Percentiles rank a stretch among this genome's conserved stretches.
Conservation (phyloP, 1,140 invertebrate species). For the Anadara kagoshimensis region DNA sequence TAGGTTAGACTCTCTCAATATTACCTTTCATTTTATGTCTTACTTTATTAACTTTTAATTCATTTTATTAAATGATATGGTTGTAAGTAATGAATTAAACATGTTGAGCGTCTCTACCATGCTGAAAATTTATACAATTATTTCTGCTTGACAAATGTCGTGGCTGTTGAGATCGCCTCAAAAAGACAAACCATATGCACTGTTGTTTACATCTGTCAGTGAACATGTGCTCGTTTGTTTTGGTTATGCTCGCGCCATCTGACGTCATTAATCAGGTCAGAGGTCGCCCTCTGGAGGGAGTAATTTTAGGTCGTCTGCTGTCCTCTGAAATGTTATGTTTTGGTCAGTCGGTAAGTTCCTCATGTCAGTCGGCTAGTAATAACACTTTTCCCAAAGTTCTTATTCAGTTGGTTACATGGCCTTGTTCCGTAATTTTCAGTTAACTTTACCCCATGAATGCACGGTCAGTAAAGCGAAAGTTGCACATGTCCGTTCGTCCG, state of each 20-base stretch:
- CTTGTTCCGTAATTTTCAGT: too few relatives aligned
- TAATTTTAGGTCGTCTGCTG: slow-evolving; percentile 48
- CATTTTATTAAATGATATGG: not conserved
- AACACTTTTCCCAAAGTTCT: too few relatives aligned
- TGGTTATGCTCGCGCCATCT: slow-evolving; percentile 45
- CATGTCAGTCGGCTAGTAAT: too few relatives aligned
- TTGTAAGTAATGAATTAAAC: slow-evolving; percentile 1
- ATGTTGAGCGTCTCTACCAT: slow-evolving; percentile 13
- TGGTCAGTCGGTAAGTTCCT: too few relatives aligned
- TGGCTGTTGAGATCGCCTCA: not conserved
- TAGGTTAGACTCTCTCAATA: too few relatives aligned
- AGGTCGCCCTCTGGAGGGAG: slow-evolving; percentile 38
- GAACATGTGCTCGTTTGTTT: slow-evolving; percentile 34
- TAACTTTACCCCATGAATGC: too few relatives aligned
- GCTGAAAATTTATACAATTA: slow-evolving; percentile 15
- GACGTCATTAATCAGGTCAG: slow-evolving; percentile 49
- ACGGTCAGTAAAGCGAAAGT: too few relatives aligned
- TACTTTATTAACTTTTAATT: too few relatives aligned
- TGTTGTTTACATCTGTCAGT: slow-evolving; percentile 25
- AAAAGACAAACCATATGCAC: slow-evolving; percentile 2
- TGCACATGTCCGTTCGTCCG: too few relatives aligned
- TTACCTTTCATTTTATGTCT: too few relatives aligned
- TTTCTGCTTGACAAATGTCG: not conserved
- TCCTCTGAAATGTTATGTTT: too few relatives aligned
- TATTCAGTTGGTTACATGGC: too few relatives aligned